These are phyloP conservation scores for Antheraea assamensis DNA, from an alignment of 2,888 invertebrate genomes.

Conservation along the genomic window DNA sequence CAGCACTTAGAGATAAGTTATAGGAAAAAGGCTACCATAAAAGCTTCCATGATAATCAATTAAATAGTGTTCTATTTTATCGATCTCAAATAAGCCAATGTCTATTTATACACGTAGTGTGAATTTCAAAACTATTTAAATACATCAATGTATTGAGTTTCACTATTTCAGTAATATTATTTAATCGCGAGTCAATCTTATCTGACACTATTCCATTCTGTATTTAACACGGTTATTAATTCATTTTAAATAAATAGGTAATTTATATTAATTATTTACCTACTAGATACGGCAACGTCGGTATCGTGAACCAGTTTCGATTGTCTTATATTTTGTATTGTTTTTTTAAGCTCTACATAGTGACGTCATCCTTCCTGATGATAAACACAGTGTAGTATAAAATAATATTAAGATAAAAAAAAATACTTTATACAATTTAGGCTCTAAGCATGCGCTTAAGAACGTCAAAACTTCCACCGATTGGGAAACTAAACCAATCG, in stretches of 20 bases:
- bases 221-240: slow-evolving; percentile 7
- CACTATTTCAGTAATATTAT: not conserved
- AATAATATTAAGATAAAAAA: not conserved
- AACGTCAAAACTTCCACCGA: too few relatives aligned
- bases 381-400: not conserved
- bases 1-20: too few relatives aligned
- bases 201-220: not conserved
- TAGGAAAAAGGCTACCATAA: too few relatives aligned
- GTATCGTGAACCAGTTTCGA: not conserved
- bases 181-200: not conserved
- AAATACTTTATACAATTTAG: too few relatives aligned
- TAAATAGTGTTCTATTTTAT: too few relatives aligned
- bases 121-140: not conserved
- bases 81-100: too few relatives aligned
- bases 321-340: not conserved
- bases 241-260: not conserved
- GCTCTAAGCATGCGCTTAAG: too few relatives aligned
- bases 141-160: not conserved
- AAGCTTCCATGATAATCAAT: too few relatives aligned
- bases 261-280: not conserved
- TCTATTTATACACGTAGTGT: too few relatives aligned
- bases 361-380: not conserved
- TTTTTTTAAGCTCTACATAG: not conserved
- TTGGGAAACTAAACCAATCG: too few relatives aligned
- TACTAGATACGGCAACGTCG: not conserved